Conservation (phyloP, 2,797 vertebrate species). For the Pangasius mekongensis region DNA sequence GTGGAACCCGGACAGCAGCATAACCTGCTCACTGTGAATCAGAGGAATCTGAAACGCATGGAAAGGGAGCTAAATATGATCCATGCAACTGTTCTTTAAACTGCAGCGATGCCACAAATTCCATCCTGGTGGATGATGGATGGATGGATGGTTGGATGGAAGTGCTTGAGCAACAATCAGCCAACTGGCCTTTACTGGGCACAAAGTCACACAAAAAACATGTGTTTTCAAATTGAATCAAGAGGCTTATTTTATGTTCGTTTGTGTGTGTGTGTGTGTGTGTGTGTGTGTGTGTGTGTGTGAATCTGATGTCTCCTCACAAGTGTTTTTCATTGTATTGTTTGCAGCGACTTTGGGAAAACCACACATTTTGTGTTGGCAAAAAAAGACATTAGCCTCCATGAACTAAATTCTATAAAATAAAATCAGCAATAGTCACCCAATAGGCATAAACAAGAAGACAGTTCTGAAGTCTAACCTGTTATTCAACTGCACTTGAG, state of each 20-base stretch:
- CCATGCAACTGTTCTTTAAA: constrained; percentile 26
- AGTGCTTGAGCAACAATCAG: constrained; percentile 26
- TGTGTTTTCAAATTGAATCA: constrained; percentile 33
- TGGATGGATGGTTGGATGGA: constrained; percentile 19
- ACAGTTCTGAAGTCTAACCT: constrained; percentile 43
- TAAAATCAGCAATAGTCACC: constrained; percentile 41
- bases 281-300: constrained; percentile 25
- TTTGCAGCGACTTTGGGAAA: constrained; percentile 23
- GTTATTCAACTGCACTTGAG: constrained; percentile 36
- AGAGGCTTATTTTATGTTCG: constrained; percentile 32
- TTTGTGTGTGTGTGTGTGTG: constrained; percentile 20
- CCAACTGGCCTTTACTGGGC: constrained; percentile 28
- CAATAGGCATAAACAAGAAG: constrained; percentile 33
- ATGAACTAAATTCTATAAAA: constrained; percentile 53
- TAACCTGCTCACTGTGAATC: constrained; percentile 41
- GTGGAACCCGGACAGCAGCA: background rate
- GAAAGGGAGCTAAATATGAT: constrained; percentile 4
- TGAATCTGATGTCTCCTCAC: constrained; percentile 3
- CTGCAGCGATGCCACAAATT: constrained; percentile 23
- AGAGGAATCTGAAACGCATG: background rate
- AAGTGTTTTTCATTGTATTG: constrained; percentile 48
- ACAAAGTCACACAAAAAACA: constrained; percentile 33
- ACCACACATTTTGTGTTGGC: constrained; percentile 46
- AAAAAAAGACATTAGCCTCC: constrained; percentile 48
- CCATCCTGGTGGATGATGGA: constrained; percentile 29